Conservation (phyloP, 2,888 invertebrate genomes). For the Drosophila affinis region DNA sequence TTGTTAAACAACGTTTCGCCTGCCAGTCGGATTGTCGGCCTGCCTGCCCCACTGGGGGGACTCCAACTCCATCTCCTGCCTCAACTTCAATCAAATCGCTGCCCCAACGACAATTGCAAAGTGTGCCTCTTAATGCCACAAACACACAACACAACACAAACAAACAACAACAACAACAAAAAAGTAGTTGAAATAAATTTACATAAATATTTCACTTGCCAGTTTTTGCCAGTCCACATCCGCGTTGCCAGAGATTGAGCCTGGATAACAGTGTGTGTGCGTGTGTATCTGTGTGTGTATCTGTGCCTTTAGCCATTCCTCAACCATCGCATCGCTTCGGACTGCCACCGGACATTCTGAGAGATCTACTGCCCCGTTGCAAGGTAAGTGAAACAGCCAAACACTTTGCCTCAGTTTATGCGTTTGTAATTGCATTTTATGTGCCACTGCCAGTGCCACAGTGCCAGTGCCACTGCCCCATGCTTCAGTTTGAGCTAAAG, state of each 20-base stretch:
- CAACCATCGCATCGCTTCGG: background rate
- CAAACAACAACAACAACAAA: slow-evolving; percentile 34
- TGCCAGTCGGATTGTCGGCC: slow-evolving; percentile 40
- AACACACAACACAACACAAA: slow-evolving; percentile 62
- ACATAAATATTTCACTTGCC: slow-evolving; percentile 78
- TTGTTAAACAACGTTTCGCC: slow-evolving; percentile 66
- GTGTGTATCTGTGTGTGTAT: slow-evolving; percentile 25
- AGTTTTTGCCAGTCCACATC: slow-evolving; percentile 63
- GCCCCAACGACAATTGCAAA: slow-evolving; percentile 76
- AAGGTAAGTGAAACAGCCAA: slow-evolving; percentile 28
- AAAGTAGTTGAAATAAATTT: slow-evolving; percentile 75
- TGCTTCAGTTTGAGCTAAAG: background rate
- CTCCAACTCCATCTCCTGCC: slow-evolving; percentile 13
- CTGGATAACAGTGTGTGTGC: slow-evolving; percentile 42
- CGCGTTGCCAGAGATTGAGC: slow-evolving; percentile 65
- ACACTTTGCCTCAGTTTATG: slow-evolving; percentile 43
- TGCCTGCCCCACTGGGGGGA: slow-evolving; percentile 14
- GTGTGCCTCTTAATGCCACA: slow-evolving; percentile 76
- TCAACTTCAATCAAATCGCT: slow-evolving; percentile 69
- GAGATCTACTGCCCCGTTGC: slow-evolving; percentile 24
- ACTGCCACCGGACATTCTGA: slow-evolving; percentile 16
- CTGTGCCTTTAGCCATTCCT: background rate
- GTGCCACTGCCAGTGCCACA: slow-evolving; percentile 49
- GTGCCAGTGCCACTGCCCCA: slow-evolving; percentile 60
- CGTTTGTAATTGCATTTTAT: slow-evolving; percentile 70